Evolutionary conservation across 2,113 vertebrate species (phyloP).

Genomic region (Mustelus asterias): DNA sequence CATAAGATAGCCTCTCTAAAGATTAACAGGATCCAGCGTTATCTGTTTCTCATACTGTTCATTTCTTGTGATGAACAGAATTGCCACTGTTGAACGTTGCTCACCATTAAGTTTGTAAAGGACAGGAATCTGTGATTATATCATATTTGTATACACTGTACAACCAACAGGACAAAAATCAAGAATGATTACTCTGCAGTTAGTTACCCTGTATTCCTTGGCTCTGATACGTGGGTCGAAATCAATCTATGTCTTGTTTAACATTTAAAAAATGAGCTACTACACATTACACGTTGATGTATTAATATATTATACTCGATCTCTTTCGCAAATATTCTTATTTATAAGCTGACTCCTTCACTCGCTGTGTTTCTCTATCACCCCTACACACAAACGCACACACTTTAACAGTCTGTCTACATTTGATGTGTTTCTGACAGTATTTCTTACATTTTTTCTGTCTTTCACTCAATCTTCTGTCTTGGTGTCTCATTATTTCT

Average conservation of each 20-base stretch:
- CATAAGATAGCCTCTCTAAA: background rate
- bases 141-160: background rate
- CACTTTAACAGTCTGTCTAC: background rate
- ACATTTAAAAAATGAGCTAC: background rate
- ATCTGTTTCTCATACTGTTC: background rate
- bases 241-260: background rate
- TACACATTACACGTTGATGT: background rate
- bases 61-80: background rate
- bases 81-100: background rate
- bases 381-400: background rate
- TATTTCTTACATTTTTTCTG: background rate
- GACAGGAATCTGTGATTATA: too few relatives aligned
- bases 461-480: background rate
- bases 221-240: background rate
- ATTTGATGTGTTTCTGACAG: background rate
- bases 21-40: background rate
- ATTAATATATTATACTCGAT: background rate
- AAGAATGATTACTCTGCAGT: background rate
- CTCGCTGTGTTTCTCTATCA: background rate
- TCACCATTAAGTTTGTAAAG: background rate
- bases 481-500: slow-evolving; percentile 23
- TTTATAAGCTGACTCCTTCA: background rate
- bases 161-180: background rate
- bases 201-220: background rate
- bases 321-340: background rate